phyloP scores from a whole-genome alignment of 2,113 vertebrate genomes.

The Paramormyrops kingsleyae region DNA sequence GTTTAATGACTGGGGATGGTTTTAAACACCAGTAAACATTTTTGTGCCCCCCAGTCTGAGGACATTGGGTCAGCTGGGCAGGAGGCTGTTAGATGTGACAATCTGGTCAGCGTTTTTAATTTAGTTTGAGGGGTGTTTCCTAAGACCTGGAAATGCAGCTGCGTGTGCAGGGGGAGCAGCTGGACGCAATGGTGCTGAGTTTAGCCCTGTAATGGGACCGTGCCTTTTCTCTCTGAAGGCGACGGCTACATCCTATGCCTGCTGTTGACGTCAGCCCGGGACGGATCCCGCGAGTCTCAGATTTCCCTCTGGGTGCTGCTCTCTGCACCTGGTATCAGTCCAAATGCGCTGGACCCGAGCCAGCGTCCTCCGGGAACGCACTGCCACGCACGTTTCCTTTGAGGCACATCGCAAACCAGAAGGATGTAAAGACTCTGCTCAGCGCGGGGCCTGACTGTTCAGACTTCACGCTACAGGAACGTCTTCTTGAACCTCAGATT shows the following conservation, averaged over 20 bases:
- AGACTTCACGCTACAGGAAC: background rate
- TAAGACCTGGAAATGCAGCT: background rate
- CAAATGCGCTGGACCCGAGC: background rate
- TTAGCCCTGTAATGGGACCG: background rate
- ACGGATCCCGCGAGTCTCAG: background rate
- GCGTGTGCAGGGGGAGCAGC: background rate
- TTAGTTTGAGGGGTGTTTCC: background rate
- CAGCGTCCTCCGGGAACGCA: background rate
- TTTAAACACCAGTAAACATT: constrained; percentile 2
- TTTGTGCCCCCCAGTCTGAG: background rate
- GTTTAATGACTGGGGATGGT: background rate
- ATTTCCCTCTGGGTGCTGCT: background rate
- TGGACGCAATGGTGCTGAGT: background rate
- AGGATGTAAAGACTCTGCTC: background rate
- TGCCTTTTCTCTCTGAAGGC: background rate
- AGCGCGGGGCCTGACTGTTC: background rate
- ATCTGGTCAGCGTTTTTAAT: background rate
- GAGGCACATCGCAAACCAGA: background rate
- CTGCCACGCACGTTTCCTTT: background rate
- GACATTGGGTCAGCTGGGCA: background rate
- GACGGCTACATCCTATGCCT: background rate
- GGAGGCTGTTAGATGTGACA: background rate
- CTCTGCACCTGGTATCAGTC: background rate
- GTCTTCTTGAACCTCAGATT: background rate
- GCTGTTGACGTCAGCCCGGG: background rate